Evolutionary conservation across 2,797 vertebrate genomes (phyloP).

Genomic region (Gymnodraco acuticeps): DNA sequence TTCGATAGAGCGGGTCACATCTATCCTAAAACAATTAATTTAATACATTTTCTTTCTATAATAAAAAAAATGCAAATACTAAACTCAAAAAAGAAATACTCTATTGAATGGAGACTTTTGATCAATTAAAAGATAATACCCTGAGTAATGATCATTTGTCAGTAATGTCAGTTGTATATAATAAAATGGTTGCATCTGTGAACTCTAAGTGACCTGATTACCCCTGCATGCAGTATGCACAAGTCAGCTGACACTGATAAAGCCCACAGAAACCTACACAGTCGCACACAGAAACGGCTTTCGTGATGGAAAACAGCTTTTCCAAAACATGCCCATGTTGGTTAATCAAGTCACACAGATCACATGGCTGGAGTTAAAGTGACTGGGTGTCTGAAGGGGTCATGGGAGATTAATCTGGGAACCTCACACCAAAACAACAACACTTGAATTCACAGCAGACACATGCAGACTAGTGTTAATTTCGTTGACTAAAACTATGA

Average conservation of each 20-base stretch:
- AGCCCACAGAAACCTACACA: conserved; percentile 43
- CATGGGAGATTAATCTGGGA: conserved; percentile 43
- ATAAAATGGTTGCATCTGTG: conserved; percentile 27
- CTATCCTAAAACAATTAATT: too few species aligned
- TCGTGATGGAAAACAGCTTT: conserved; percentile 58
- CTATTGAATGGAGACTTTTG: too few species aligned
- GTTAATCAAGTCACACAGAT: conserved; percentile 57
- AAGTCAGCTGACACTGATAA: conserved; percentile 66
- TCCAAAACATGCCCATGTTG: conserved; percentile 64
- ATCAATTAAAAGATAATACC: not conserved
- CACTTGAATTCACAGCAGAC: conserved; percentile 22
- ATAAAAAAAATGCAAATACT: too few species aligned
- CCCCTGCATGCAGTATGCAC: conserved; percentile 8
- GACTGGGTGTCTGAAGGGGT: conserved; percentile 60
- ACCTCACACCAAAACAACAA: conserved; percentile 40
- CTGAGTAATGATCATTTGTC: conserved; percentile 2
- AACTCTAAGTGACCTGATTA: conserved; percentile 35
- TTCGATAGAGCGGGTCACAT: too few species aligned
- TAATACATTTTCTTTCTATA: too few species aligned
- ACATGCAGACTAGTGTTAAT: not conserved
- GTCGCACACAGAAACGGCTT: conserved; percentile 38
- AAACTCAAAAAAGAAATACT: too few species aligned
- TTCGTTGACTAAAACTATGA: too few species aligned
- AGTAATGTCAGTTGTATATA: not conserved
- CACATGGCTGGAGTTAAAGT: conserved; percentile 68